A percentile compares a stretch with the other conserved stretches of the same genome.
Evolutionary conservation across 2,888 invertebrate species (phyloP).

Genomic region (Amblyjoppa fuscipennis): DNA sequence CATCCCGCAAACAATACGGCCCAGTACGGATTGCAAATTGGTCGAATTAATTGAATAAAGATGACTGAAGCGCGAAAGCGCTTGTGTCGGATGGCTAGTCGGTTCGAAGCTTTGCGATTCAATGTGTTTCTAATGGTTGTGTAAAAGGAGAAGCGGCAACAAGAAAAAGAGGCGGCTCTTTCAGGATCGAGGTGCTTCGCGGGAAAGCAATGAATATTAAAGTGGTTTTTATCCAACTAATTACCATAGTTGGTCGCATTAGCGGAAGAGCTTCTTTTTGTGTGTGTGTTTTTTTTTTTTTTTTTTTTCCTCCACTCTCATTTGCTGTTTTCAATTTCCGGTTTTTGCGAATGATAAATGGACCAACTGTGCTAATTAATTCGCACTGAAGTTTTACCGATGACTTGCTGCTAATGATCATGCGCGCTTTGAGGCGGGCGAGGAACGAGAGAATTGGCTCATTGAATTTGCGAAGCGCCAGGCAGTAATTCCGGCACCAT

Average conservation of each 20-base stretch:
- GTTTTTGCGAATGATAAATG: neutral
- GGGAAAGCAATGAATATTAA: slow-evolving; percentile 10
- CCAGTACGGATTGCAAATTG: neutral
- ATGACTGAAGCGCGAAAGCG: neutral
- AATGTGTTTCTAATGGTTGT: neutral
- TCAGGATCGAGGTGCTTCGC: neutral
- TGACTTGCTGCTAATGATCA: neutral
- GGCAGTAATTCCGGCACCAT: neutral
- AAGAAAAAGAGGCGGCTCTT: neutral
- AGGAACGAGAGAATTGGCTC: neutral
- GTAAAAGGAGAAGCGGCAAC: neutral
- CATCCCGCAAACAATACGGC: neutral
- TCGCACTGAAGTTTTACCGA: neutral
- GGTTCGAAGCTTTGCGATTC: neutral
- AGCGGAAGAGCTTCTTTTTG: neutral
- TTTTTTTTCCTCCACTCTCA: neutral
- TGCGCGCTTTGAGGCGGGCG: neutral
- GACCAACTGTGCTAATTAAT: slow-evolving; percentile 4
- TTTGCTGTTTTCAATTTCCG: neutral
- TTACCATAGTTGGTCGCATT: neutral
- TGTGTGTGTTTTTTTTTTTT: neutral
- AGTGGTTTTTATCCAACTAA: neutral
- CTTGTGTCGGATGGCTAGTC: neutral
- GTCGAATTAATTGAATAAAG: slow-evolving; percentile 14
- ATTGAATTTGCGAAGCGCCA: neutral